Percentiles rank a stretch among this genome's conserved stretches.
Conservation (phyloP, 2,888 invertebrate genomes). For the Tuta absoluta region DNA sequence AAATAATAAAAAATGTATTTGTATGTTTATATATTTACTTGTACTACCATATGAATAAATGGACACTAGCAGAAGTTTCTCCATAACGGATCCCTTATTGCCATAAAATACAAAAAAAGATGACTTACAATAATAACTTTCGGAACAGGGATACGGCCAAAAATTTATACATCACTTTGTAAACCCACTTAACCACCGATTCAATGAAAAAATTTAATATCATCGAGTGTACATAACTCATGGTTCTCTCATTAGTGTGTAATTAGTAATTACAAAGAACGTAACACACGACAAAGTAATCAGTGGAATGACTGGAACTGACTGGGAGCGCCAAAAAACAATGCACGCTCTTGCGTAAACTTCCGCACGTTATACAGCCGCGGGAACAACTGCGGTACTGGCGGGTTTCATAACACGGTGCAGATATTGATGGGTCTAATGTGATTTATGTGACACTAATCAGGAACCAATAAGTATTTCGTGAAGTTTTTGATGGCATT, state of each 20-base stretch:
- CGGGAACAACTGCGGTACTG: conserved; percentile 12
- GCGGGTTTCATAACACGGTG: not conserved
- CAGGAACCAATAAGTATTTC: not conserved
- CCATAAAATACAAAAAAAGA: too few species aligned
- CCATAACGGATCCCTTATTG: too few species aligned
- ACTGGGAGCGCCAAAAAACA: conserved; percentile 13
- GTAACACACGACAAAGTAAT: conserved; percentile 17
- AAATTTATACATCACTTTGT: not conserved
- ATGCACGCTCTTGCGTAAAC: conserved; percentile 17
- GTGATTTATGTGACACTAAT: not conserved
- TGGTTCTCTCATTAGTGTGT: conserved; percentile 4
- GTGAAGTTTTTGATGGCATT: not conserved
- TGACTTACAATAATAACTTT: not conserved
- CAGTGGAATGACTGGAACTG: conserved; percentile 12
- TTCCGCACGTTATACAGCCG: conserved; percentile 14
- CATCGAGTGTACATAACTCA: not conserved
- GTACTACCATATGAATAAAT: too few species aligned
- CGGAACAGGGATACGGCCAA: not conserved
- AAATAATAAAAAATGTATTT: too few species aligned
- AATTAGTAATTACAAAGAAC: conserved; percentile 18
- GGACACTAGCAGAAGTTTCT: too few species aligned
- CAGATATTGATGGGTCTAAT: not conserved
- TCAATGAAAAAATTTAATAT: not conserved
- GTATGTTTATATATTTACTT: too few species aligned
- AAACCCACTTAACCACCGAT: not conserved